Percentiles rank a stretch among this genome's conserved stretches.
Conservation (phyloP, 2,888 invertebrate genomes). For the Germaria angustata region DNA sequence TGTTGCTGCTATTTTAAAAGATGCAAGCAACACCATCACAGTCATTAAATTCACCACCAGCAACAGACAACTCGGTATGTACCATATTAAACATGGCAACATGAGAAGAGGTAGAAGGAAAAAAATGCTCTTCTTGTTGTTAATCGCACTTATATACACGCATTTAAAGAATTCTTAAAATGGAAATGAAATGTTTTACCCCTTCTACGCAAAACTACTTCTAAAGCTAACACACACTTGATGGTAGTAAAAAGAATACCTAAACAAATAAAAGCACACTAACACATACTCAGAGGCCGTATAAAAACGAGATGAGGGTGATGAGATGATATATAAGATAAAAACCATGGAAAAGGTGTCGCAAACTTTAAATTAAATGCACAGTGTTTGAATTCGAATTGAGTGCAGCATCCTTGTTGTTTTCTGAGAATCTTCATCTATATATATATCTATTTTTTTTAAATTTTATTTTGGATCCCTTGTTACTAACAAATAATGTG, state of each 20-base stretch:
- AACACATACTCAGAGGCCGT: not conserved
- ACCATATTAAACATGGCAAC: not conserved
- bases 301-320: not conserved
- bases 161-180: conserved; percentile 48
- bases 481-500: conserved; percentile 12
- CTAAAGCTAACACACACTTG: conserved; percentile 22
- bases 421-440: not conserved
- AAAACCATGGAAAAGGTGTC: conserved; percentile 54
- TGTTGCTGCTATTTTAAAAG: conserved; percentile 4
- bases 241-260: not conserved
- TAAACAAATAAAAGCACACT: conserved; percentile 20
- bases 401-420: conserved; percentile 25
- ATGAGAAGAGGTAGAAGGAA: too few relatives aligned
- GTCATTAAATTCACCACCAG: conserved; percentile 42
- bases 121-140: conserved; percentile 1
- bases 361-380: conserved; percentile 63
- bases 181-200: conserved; percentile 41
- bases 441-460: too few relatives aligned
- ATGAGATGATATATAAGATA: conserved; percentile 1
- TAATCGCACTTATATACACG: conserved; percentile 47
- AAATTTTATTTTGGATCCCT: not conserved
- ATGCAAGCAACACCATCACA: conserved; percentile 60
- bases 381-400: conserved; percentile 56
- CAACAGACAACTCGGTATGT: conserved; percentile 25
- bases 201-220: conserved; percentile 29